Evolutionary conservation across 2,888 invertebrate genomes (phyloP), one percentile per base, ranked within the genome.

Genomic region (Acrocyrtus sp.): DNA sequence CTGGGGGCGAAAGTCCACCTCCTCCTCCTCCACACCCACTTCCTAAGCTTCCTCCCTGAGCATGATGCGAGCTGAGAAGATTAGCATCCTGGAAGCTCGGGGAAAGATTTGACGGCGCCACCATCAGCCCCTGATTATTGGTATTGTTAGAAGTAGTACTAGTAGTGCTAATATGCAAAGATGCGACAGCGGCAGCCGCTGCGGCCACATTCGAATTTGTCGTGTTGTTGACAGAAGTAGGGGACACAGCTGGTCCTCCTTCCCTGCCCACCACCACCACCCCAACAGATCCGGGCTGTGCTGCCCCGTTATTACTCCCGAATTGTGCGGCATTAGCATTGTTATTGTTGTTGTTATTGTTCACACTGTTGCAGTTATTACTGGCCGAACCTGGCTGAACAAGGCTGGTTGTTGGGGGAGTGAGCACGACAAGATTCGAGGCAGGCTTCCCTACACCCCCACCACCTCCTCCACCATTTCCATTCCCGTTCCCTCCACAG

Each of bases 51-150:
- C 45, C 58, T 27, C 39, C 56, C 8, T 39, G 8, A 65, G 41
- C 12, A 12, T 12, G 8, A 67, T 78, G 78, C 39, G 72, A 73
- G 62, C 72, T 77, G 17, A 80, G 60, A 34, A 80, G 76, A 75
- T 80, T 81, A 12, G 80, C 76, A 60, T 81, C 81, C 45, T 50
- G 62, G 53, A 80, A 78, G 34, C 79, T 77, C 24, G 81, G 80
- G 15, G 80, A 80, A 19, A 80, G 69, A 67, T 81, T 81, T 50
- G 72, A 79, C 2, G 78, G 66, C 17, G 75, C 62, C 39, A 77
- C 65, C 62, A 66, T 58, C 0, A 61, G 24, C 34, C n/a, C 72
- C 17, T 34, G 61, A 34, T 56, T 61, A 43, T 57, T 62, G 4
- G 60, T 48, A 29, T 39, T 72, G 45, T 56, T 56, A 24, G 60